Conservation (phyloP, 2,797 vertebrate species). For the Propithecus deckenii region DNA sequence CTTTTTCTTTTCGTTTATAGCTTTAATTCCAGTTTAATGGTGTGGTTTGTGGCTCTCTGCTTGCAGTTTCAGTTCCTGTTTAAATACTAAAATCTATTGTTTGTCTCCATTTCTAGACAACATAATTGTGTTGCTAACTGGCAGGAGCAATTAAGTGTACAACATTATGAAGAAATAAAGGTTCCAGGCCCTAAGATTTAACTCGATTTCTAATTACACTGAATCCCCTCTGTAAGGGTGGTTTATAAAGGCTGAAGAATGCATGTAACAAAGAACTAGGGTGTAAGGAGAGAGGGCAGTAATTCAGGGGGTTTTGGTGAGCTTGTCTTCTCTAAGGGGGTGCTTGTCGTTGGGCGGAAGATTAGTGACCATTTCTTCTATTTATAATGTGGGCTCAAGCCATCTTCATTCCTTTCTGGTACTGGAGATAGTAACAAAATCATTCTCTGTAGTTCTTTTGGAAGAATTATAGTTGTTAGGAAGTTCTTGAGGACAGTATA, state of each 20-base stretch:
- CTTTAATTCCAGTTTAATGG: constrained; percentile 78
- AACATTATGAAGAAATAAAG: constrained; percentile 74
- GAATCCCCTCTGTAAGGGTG: background rate
- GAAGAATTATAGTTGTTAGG: background rate
- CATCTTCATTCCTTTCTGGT: background rate
- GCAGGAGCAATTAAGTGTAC: constrained; percentile 76
- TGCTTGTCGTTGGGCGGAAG: background rate
- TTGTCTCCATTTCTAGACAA: constrained; percentile 80
- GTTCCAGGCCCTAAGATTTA: constrained; percentile 73
- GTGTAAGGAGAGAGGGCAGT: background rate
- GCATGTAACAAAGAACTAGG: background rate
- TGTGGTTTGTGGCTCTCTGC: constrained; percentile 76
- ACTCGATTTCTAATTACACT: constrained; percentile 68
- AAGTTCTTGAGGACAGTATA: background rate
- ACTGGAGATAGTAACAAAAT: background rate
- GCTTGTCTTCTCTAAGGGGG: background rate
- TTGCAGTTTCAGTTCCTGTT: constrained; percentile 78
- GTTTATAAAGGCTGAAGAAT: background rate
- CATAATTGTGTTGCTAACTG: constrained; percentile 76
- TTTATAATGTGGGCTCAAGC: background rate
- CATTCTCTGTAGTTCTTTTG: background rate
- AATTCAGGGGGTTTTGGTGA: background rate
- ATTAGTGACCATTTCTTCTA: background rate
- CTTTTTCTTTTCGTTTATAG: constrained; percentile 67
- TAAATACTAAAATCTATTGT: constrained; percentile 79